These are phyloP conservation scores for Nycticebus coucang DNA, from an alignment of 2,113 vertebrate genomes.

Conservation along the genomic window DNA sequence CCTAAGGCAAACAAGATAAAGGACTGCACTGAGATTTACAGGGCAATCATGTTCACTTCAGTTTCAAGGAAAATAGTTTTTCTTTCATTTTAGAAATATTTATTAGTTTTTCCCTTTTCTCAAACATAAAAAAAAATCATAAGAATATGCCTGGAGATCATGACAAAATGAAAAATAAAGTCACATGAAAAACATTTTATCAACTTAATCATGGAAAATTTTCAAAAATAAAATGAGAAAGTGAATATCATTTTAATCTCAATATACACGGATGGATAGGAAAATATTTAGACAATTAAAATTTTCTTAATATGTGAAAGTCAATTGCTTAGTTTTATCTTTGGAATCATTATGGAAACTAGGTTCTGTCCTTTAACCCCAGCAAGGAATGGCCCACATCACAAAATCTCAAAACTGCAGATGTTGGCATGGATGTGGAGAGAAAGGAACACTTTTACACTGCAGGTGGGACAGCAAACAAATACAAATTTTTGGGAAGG, in stretches of 20 bases:
- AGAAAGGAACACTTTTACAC: no score
- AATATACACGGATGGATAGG: neutral
- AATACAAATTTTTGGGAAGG: no score
- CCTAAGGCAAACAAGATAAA: neutral
- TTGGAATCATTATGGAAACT: no score
- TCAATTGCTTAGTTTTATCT: no score
- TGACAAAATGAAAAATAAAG: conserved; percentile 33
- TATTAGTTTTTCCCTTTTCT: neutral
- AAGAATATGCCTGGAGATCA: neutral
- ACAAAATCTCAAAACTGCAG: no score
- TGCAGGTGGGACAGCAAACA: no score
- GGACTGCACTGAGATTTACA: neutral
- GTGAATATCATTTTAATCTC: neutral
- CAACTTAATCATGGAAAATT: neutral
- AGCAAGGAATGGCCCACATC: no score
- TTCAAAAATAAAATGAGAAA: neutral
- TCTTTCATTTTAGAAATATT: neutral
- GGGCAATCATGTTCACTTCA: neutral
- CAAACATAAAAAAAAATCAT: neutral
- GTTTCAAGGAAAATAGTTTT: neutral
- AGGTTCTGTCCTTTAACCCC: no score
- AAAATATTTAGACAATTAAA: neutral
- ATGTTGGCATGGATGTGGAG: no score
- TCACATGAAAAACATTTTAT: neutral
- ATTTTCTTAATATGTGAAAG: neutral